These are phyloP conservation scores for Setophaga petechia DNA, from an alignment of 2,113 vertebrate genomes.

Conservation along the genomic window DNA sequence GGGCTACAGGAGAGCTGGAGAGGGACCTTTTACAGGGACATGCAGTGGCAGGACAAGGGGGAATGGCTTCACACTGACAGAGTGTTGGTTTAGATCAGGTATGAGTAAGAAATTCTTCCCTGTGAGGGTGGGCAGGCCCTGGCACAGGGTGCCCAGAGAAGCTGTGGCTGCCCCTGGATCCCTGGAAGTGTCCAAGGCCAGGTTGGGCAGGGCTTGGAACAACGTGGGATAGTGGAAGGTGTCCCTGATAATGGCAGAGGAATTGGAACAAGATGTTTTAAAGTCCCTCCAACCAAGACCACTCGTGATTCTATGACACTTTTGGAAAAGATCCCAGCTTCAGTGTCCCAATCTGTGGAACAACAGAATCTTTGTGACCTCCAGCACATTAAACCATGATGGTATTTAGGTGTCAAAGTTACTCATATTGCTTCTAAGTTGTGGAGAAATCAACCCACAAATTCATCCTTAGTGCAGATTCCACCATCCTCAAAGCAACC, in stretches of 20 bases:
- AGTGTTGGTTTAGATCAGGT: background rate
- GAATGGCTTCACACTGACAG: background rate
- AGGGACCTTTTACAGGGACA: background rate
- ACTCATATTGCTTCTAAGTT: background rate
- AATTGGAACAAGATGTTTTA: background rate
- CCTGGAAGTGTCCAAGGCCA: background rate
- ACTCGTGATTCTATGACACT: background rate
- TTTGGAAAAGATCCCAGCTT: background rate
- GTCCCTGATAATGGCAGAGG: background rate
- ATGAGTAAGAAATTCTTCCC: background rate
- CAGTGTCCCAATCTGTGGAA: background rate
- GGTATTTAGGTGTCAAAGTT: background rate
- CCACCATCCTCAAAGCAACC: background rate
- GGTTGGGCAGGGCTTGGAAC: accelerated
- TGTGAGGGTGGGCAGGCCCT: accelerated
- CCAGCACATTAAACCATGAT: background rate
- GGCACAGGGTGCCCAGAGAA: background rate
- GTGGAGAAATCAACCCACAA: background rate
- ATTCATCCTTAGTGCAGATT: background rate
- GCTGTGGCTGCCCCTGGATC: background rate
- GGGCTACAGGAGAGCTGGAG: background rate
- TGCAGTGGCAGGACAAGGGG: background rate
- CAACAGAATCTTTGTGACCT: background rate
- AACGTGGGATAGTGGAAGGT: accelerated
- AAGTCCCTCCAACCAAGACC: background rate